A percentile compares a stretch with the other conserved stretches of the same genome.
phyloP scores from a whole-genome alignment of 2,797 vertebrate genomes.

The Brachymystax lenok region DNA sequence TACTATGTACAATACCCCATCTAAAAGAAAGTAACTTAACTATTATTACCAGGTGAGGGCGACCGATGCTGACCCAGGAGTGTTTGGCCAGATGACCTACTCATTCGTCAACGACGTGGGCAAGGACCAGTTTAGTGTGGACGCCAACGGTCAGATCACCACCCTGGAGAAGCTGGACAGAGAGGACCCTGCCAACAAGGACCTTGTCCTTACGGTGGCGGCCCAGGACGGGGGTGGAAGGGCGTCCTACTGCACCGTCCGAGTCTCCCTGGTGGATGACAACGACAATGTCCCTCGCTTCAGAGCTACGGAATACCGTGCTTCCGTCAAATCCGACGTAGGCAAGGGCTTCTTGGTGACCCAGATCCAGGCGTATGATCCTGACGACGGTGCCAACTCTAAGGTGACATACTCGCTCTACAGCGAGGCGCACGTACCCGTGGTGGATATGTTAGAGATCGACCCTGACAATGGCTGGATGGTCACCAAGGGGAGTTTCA shows the following conservation, averaged over 20 bases:
- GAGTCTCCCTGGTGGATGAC: constrained; percentile 88
- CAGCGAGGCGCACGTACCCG: constrained; percentile 88
- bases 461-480: constrained; percentile 99
- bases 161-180: constrained; percentile 90
- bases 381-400: constrained; percentile 88
- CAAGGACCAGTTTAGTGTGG: constrained; percentile 88
- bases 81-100: constrained; percentile 85
- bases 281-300: constrained; percentile 93
- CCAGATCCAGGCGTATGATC: constrained; percentile 91
- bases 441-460: constrained; percentile 92
- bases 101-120: constrained; percentile 89
- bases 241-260: constrained; percentile 84
- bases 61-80: constrained; percentile 88
- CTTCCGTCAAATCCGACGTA: constrained; percentile 90
- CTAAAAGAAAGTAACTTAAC: constrained; percentile 9
- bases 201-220: constrained; percentile 83
- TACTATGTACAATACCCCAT: not conserved
- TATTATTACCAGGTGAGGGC: constrained; percentile 77
- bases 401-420: constrained; percentile 93
- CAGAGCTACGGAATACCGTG: constrained; percentile 84
- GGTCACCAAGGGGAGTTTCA: constrained; percentile 93
- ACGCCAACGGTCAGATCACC: constrained; percentile 85
- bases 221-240: constrained; percentile 90
- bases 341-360: constrained; percentile 88
- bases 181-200: constrained; percentile 82